Percentiles rank a stretch among this genome's conserved stretches.
Evolutionary conservation across 2,113 vertebrate genomes (phyloP).

Genomic region (Pristiophorus japonicus): DNA sequence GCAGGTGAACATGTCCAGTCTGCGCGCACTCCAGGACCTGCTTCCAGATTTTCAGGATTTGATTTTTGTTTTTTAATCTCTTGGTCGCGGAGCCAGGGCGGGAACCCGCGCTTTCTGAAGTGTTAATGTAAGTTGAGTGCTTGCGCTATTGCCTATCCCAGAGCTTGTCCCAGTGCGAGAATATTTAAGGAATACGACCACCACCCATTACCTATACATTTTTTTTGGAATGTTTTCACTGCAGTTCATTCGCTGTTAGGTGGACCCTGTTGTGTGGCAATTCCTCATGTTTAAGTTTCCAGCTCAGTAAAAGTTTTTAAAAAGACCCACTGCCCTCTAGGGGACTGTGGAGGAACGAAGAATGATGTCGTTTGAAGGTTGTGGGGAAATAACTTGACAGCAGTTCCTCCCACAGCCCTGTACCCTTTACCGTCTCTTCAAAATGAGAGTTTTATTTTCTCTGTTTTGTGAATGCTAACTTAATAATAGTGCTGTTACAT

Average conservation of each 20-base stretch:
- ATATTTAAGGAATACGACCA: not conserved
- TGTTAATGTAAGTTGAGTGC: not conserved
- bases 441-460: not conserved
- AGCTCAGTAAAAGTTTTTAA: too few relatives aligned
- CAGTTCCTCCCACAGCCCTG: too few relatives aligned
- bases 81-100: not conserved
- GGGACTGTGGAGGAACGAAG: too few relatives aligned
- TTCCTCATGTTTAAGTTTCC: not conserved
- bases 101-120: not conserved
- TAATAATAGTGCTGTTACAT: not conserved
- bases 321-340: too few relatives aligned
- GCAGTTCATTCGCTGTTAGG: not conserved
- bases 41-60: not conserved
- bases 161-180: not conserved
- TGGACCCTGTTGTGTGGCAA: not conserved
- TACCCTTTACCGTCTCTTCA: not conserved
- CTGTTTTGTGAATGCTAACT: not conserved
- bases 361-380: too few relatives aligned
- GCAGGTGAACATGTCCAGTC: not conserved
- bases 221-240: not conserved
- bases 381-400: too few relatives aligned
- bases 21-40: not conserved
- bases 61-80: not conserved
- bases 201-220: not conserved
- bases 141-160: not conserved